A percentile compares a stretch with the other conserved stretches of the same genome.
Conservation (phyloP, 2,797 vertebrate species). For the Hemitrygon akajei region DNA sequence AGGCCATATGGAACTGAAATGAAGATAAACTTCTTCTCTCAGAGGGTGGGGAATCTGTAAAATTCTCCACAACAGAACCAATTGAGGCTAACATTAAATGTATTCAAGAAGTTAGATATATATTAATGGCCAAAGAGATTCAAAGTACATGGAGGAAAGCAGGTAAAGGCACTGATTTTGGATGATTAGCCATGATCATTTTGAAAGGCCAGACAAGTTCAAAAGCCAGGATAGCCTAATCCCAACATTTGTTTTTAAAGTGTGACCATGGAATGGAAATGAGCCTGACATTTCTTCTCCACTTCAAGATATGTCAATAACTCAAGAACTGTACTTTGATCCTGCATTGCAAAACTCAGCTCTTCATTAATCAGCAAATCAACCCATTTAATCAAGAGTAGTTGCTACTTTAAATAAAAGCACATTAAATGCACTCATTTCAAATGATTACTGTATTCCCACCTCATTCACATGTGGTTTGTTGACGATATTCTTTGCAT, state of each 20-base stretch:
- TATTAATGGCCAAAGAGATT: no score
- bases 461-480: constrained; percentile 95
- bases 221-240: neutral
- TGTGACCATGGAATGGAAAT: neutral
- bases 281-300: neutral
- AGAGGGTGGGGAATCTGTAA: no score
- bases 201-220: no score
- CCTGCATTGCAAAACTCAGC: neutral
- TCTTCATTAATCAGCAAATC: neutral
- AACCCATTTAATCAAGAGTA: neutral
- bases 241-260: neutral
- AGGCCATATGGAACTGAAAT: no score
- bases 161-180: no score
- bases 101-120: no score
- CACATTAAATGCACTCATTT: neutral
- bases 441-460: constrained; percentile 40
- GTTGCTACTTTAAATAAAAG: neutral
- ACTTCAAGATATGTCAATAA: neutral
- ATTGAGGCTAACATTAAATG: no score
- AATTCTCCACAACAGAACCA: no score
- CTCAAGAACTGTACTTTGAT: neutral
- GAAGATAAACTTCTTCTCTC: no score
- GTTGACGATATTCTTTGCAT: constrained; percentile 91
- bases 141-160: no score
- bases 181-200: no score